Base-by-base conservation (phyloP, 2,888 invertebrate genomes). In the Drosophila macrospina region DNA sequence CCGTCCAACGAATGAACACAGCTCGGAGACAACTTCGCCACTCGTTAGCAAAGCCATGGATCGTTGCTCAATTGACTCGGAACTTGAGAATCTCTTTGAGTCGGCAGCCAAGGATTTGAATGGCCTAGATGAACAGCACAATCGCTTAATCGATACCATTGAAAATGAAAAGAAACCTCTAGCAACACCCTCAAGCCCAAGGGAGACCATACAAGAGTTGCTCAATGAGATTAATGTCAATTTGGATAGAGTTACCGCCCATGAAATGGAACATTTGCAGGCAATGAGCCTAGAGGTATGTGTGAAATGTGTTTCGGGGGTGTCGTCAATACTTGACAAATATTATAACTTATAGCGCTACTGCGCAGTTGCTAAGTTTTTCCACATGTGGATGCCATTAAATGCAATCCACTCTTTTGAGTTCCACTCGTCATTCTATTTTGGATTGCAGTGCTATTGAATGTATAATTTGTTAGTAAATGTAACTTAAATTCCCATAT, bases 141-240 rank as follows among this genome's bases (percentile, higher is more conserved):
- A 47, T 11, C 32, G 55, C 13, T 28, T 84, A 0, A 50, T 85
- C 5, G 57, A 71, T n/a, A 28, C 6, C n/a, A 52, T 28, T 4
- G 34, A n/a, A 10, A 16, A 32, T n/a, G 51, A n/a, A 0, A 41
- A 64, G 2, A 39, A 32, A 5, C 6, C 30, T 7, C 11, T 20
- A 6, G 5, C 6, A 1, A 55, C 39, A 2, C 32, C 63, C 0
- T n/a, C 39, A 13, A 61, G n/a, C 24, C 37, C 34, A 16, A 48
- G 50, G 8, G 81, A 77, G 48, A 81, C 79, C 30, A 89, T 91
- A 47, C 75, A 90, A 55, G 83, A 91, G 62, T 67, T 91, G 13
- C 80, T 91, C 24, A 74, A 70, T 39, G 85, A 91, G 32, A 91
- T 91, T 28, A 90, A 90, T 76, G 78, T 91, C 24, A 90, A 91